Conservation (phyloP, 1,140 invertebrate genomes). For the Scaptodrosophila lebanonensis region DNA sequence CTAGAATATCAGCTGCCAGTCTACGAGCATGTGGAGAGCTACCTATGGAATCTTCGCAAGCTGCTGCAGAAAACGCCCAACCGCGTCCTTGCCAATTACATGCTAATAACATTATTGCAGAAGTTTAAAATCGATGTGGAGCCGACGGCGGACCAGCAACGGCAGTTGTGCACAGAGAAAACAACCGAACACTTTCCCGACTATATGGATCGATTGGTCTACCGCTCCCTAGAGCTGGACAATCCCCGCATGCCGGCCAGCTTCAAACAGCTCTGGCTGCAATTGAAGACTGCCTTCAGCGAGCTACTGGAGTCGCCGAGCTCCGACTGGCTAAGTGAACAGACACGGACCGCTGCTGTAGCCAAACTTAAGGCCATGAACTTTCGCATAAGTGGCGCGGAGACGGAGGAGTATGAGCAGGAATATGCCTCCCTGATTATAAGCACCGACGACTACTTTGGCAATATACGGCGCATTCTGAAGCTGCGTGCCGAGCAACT, state of each 20-base stretch:
- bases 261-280: conserved; percentile 42
- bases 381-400: conserved; percentile 43
- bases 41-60: conserved; percentile 76
- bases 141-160: conserved; percentile 43
- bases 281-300: conserved; percentile 48
- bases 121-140: conserved; percentile 42
- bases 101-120: conserved; percentile 81
- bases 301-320: conserved; percentile 19
- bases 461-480: conserved; percentile 86
- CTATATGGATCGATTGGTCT: conserved; percentile 54
- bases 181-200: conserved; percentile 45
- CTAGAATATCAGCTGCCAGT: conserved; percentile 56
- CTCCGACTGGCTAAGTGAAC: conserved; percentile 40
- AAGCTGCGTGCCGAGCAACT: conserved; percentile 85
- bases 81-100: conserved; percentile 82
- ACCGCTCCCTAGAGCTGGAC: conserved; percentile 35
- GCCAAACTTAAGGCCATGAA: conserved; percentile 55
- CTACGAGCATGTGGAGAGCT: conserved; percentile 59
- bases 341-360: conserved; percentile 34
- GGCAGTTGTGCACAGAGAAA: conserved; percentile 28
- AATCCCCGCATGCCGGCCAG: conserved; percentile 42
- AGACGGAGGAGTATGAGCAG: conserved; percentile 70
- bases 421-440: conserved; percentile 79
- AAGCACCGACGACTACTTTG: conserved; percentile 87
- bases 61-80: conserved; percentile 76